Base-by-base conservation (phyloP, 2,888 invertebrate species). In the Hirtodrosophila confusa region DNA sequence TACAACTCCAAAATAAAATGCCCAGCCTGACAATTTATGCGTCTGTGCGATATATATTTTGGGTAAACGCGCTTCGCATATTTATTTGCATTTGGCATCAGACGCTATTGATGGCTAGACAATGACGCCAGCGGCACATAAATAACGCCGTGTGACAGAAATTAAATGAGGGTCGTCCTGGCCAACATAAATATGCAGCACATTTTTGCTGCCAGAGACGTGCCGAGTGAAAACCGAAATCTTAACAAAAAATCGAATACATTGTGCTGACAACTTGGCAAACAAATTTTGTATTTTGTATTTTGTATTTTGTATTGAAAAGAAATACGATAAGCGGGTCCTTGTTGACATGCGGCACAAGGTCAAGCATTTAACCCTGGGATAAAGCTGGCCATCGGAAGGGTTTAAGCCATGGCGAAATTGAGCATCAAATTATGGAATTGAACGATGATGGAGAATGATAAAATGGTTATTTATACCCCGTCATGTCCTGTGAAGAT, bases 101-200 rank as follows among this genome's bases (percentile, higher is more conserved):
- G 63, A 68, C 64, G 51, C 49, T 64, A 69, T 84, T 77, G 80
- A 71, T 58, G 77, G 84, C 78, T 54, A 84, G 71, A 84, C 80
- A 84, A 78, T 78, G 68, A 57, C 60, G 70, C 58, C 74, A 61
- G 47, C 39, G 66, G 57, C 61, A 60, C 82, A 83, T 83, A 83
- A 83, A 83, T 83, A 86, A 75, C 73, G 75, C 63, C 69, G 67
- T 75, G 66, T 88, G 89, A 84, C 89, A 84, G 83, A 87, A 84
- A 78, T 88, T 79, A 88, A 88, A 84, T 88, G 79, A 83, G 86
- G 72, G 80, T 75, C 69, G 60, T 47, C 44, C 60, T 63, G 63
- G 35, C 55, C 53, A 51, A 62, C 60, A 75, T 72, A 82, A 80
- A 80, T 80, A 71, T 71, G 67, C 67, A 48, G 58, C 49, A 68